A percentile compares a stretch with the other conserved stretches of the same genome.
Evolutionary conservation across 2,113 vertebrate genomes (phyloP).

Genomic region (Pituophis catenifer): DNA sequence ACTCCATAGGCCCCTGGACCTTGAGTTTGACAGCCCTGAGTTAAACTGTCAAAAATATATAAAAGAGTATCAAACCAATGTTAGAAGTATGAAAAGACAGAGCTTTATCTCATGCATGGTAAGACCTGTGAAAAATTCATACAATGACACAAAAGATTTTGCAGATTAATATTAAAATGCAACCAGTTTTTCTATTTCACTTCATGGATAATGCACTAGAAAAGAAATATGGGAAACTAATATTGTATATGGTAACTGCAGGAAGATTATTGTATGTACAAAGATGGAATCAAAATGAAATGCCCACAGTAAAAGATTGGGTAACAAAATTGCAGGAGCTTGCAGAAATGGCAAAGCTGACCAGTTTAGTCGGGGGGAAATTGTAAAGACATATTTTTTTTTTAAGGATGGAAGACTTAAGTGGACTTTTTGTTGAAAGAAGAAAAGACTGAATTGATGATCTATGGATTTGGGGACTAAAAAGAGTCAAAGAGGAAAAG

Average conservation of each 20-base stretch:
- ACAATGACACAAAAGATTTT: background rate
- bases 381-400: background rate
- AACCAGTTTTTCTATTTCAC: background rate
- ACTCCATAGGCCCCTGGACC: too few species aligned
- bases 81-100: background rate
- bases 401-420: background rate
- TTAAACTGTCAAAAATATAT: background rate
- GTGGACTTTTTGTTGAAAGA: background rate
- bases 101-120: background rate
- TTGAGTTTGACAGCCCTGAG: too few species aligned
- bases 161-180: background rate
- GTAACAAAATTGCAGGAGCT: background rate
- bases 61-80: background rate
- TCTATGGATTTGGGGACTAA: background rate
- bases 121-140: background rate
- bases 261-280: background rate
- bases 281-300: background rate
- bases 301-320: background rate
- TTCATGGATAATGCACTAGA: background rate
- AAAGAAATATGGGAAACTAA: background rate
- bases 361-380: background rate
- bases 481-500: background rate
- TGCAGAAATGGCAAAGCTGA: background rate
- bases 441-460: background rate
- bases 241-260: background rate